Base-by-base conservation (phyloP, 2,797 vertebrate genomes). In the Cossypha caffra region DNA sequence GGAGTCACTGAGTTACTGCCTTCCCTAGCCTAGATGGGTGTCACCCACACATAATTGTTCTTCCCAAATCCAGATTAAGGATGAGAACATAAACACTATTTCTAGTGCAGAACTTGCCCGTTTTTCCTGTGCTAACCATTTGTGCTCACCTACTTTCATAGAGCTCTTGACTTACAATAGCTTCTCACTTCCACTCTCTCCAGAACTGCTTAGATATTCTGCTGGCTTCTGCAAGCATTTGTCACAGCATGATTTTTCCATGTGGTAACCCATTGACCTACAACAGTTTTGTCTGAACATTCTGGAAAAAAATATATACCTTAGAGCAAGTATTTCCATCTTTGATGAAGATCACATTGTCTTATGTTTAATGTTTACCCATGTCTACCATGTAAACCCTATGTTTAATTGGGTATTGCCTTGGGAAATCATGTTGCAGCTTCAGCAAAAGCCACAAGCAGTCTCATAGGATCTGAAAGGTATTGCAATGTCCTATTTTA, bases 141-240 rank as follows among this genome's bases (percentile, higher is more conserved):
- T 0, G 0, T 5, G 5, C 35, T 66, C 37, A 15, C 4, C 12
- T 4, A 6, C 23, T 31, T 55, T 19, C 37, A 63, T 0, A 28
- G 54, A 38, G 19, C 5, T 81, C 10, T 29, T 50, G 21, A 66
- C 54, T 55, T 47, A 33, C 1, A 5, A 50, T 1, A 1, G 10
- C 24, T 40, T 64, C 42, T 67, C 26, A 51, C 6, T 8, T 47
- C 45, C 58, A 26, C 16, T 66, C 13, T 62, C 50, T 52, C 16
- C 69, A 57, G 20, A 84, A 28, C 37, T n/a, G 29, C 18, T 57
- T 11, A 45, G 54, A 71, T 75, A 72, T 1, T 2, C 42, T 64
- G 42, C 50, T 78, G 50, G 7, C 50, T 75, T 68, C 51, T 19
- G 18, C 2, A 0, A 71, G 31, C 13, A 19, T 21, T 66, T 88